phyloP scores from a whole-genome alignment of 2,113 vertebrate species.

The Cairina moschata region DNA sequence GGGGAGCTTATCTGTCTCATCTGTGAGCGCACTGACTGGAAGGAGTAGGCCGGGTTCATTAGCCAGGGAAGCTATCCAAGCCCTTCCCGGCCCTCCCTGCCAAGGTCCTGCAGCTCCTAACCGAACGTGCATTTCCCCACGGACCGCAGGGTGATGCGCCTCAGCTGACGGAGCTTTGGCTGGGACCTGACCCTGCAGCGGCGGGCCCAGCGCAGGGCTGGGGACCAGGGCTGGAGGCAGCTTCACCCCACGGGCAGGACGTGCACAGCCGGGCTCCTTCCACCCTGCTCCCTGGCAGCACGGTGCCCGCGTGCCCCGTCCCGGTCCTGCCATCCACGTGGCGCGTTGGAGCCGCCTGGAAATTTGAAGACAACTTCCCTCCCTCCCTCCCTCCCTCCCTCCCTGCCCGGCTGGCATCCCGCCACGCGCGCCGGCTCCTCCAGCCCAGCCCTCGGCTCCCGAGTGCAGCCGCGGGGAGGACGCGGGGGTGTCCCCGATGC shows the following conservation, averaged over 20 bases:
- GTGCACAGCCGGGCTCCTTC: accelerated
- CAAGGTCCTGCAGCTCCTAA: not conserved
- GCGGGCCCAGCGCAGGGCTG: not conserved
- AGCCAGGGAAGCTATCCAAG: slow-evolving; percentile 25
- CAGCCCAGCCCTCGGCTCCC: not conserved
- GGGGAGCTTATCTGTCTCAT: not conserved
- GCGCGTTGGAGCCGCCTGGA: not conserved
- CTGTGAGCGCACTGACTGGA: not conserved
- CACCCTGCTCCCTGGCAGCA: not conserved
- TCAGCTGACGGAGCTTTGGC: not conserved
- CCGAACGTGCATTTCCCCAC: not conserved
- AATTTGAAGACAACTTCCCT: slow-evolving; percentile 13
- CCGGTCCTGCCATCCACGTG: not conserved
- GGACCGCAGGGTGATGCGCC: not conserved
- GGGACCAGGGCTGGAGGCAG: not conserved
- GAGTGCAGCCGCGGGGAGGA: accelerated
- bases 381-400: not conserved
- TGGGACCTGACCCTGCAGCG: not conserved
- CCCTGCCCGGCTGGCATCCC: not conserved
- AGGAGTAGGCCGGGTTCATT: not conserved
- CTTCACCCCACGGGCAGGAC: not conserved
- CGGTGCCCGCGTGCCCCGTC: accelerated
- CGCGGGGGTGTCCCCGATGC: not conserved
- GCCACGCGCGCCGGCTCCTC: not conserved
- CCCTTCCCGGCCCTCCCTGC: not conserved